These are phyloP conservation scores for Siniperca undulata DNA, from an alignment of 2,797 vertebrate species.

Conservation along the genomic window DNA sequence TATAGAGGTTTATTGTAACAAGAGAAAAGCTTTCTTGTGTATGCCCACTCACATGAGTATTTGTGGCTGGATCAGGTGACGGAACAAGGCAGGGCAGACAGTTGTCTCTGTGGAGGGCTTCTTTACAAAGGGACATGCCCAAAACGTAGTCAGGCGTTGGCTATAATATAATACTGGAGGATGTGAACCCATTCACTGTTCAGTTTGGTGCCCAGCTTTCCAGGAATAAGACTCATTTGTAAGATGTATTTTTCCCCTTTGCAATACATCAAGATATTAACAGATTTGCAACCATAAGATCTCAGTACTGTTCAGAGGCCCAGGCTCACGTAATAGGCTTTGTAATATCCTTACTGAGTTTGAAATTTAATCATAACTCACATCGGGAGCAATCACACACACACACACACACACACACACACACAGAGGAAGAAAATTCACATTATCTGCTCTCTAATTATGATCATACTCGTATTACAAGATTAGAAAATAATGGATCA, in stretches of 20 bases:
- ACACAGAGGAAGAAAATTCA: neutral
- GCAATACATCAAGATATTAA: neutral
- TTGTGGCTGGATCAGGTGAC: conserved; percentile 59
- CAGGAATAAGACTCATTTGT: neutral
- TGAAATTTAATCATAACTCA: neutral
- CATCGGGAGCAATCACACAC: neutral
- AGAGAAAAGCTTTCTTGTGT: conserved; percentile 62
- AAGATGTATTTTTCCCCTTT: neutral
- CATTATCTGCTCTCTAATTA: neutral
- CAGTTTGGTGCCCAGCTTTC: neutral
- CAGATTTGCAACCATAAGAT: neutral
- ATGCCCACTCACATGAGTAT: conserved; percentile 53
- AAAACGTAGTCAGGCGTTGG: conserved; percentile 2
- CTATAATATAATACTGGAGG: neutral
- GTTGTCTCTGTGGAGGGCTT: conserved; percentile 24
- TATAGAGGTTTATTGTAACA: conserved; percentile 57
- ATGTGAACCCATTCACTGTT: conserved; percentile 18
- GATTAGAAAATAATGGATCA: neutral
- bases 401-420: neutral
- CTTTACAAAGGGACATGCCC: conserved; percentile 19
- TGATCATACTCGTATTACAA: neutral
- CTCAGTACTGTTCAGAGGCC: neutral
- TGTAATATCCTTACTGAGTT: neutral
- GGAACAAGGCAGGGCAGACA: conserved; percentile 15
- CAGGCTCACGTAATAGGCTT: neutral